Base-by-base conservation (phyloP, 2,797 vertebrate genomes). In the Philypnodon macrostomus region DNA sequence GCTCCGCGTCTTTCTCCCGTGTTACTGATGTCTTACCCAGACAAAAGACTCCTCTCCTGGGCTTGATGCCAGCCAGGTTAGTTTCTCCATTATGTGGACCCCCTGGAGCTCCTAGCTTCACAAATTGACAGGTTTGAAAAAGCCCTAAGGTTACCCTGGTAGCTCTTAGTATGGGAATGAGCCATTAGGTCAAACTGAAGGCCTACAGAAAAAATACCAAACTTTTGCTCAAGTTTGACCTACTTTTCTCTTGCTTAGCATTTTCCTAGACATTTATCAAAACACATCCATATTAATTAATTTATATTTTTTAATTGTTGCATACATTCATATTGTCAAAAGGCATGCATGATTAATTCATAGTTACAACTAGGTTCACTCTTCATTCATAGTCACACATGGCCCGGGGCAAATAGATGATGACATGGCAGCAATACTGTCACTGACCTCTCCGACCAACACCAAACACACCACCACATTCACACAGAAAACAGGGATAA, bases 31-130 rank as follows among this genome's bases (percentile, higher is more conserved):
- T 79, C 70, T 66, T 50, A 40, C 33, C 35, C 66, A 58, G 63
- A 87, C 82, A 89, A 87, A 86, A 69, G 74, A 17, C 58, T 77
- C 39, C 58, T 67, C 57, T 74, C 48, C 72, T 77, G 75, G 81
- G 80, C 75, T 70, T 39, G 30, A 67, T 24, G 71, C 84, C 85
- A 81, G 69, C 61, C 86, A 75, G 83, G 84, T 87, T 84, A 80
- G 57, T 61, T 66, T 59, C 58, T 68, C 58, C 75, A 15, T 73
- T 65, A 64, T 31, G 52, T 44, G 15, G 57, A 75, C 71, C 80
- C 73, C 73, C 78, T 67, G 68, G 61, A 67, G 75, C 41, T 65
- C 63, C 77, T 21, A 52, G 60, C 79, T 74, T 73, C 65, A 67
- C 58, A 70, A 67, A 46, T 44, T 61, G 61, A 75, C 58, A 58